Evolutionary conservation across 2,888 invertebrate genomes (phyloP), one percentile per base, ranked within the genome.

Genomic region (Ormyrus thymus): DNA sequence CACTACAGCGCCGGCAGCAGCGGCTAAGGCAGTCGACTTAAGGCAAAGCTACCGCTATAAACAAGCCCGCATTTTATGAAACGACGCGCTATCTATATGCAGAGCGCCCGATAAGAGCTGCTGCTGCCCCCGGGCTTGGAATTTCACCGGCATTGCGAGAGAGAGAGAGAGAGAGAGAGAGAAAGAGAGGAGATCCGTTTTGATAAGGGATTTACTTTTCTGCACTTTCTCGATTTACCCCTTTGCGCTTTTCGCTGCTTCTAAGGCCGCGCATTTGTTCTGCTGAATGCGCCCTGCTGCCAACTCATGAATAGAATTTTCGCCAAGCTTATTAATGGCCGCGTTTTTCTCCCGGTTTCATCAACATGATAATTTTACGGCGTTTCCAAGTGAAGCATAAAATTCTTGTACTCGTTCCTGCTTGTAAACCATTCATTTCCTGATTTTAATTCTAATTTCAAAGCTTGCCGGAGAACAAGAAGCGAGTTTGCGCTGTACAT

Each of bases 11-110:
- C 69, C 78, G 70, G 82, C 58, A 29, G 56, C 50, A 78, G 69
- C 78, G 71, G 82, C 82, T 83, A 84, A 84, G 78, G 82, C 83
- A 82, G 82, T 76, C 82, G 82, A 84, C 83, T 82, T 81, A 81
- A 69, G 82, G 82, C 80, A 80, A 81, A 82, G 82, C 83, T 82
- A 81, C 82, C 81, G 82, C 83, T 81, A 84, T 85, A 84, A 84
- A 85, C 83, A 83, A 85, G 83, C 81, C 81, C 80, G 81, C 83
- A 81, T 85, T 84, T 84, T 82, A 83, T 83, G 81, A 84, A 84
- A 84, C 84, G 81, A 78, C 81, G 79, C 80, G 81, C 82, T 62
- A 74, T 81, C 80, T 79, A 76, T 76, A 76, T 76, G 78, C 81
- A 81, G 82, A 82, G 55, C 64, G 59, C 43, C 81, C 71, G 83